Base-by-base conservation (phyloP, 2,797 vertebrate species). In the Mycteria americana region DNA sequence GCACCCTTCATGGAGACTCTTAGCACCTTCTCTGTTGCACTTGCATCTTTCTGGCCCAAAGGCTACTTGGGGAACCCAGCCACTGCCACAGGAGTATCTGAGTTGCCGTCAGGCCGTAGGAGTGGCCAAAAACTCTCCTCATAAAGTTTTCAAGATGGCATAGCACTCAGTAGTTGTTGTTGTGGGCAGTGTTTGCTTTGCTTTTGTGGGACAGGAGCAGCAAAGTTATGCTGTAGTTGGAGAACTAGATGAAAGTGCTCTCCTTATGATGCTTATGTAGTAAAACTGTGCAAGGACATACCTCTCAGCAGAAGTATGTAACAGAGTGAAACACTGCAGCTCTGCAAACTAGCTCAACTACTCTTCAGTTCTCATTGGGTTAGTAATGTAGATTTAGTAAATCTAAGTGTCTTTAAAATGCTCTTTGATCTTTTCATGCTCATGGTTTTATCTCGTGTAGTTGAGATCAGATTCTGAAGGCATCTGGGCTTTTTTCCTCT, bases 1-100 rank as follows among this genome's bases (percentile, higher is more conserved):
- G 24, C 28, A 45, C 16, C 21, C 59, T 86, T 94, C 22, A 3
- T 35, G 65, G n/a, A 80, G 18, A 33, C 31, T 76, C 25, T 35
- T 46, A 39, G 46, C 7, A n/a, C 15, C 17, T 78, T 72, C 31
- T 88, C 18, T 62, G 13, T 78, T 51, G 23, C 21, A 18, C 30
- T 77, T 82, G 13, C 4, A 22, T 76, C 43, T 93, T 88, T 79
- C 35, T 81, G 46, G 25, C 54, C 35, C 21, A 45, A 69, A 80
- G n/a, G 13, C 17, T n/a, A 6, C 0, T 0, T 31, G 37, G 25
- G 33, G 43, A 89, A 4, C 37, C n/a, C 31, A 85, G 8, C 19
- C 4, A 3, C 28, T 67, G 28, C 63, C 48, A 27, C 22, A 35
- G 46, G 41, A 54, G 8, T 3, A 2, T 74, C 33, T 39, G 35